phyloP scores from a whole-genome alignment of 2,113 vertebrate species.

The Syrrhaptes paradoxus region DNA sequence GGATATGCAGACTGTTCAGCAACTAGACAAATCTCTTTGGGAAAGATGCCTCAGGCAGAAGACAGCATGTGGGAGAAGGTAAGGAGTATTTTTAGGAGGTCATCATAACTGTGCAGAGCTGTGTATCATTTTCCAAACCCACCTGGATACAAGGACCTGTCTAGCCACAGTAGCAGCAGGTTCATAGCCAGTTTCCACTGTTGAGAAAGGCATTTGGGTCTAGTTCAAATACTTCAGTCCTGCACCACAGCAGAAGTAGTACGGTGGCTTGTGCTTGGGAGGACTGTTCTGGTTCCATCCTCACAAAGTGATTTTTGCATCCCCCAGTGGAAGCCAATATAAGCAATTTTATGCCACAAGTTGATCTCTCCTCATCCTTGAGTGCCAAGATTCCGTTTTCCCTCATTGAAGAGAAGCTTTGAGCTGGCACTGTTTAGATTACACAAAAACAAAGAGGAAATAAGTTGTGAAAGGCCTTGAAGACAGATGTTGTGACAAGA shows the following conservation, averaged over 20 bases:
- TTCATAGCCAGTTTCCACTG: not conserved
- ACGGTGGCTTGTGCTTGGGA: not conserved
- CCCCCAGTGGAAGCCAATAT: not conserved
- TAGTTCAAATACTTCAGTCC: not conserved
- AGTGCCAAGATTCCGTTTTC: not conserved
- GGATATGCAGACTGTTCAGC: not conserved
- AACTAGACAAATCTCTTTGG: constrained; percentile 1
- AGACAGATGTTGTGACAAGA: not conserved
- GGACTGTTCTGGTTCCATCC: not conserved
- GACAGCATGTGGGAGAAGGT: constrained; percentile 8
- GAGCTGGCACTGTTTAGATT: not conserved
- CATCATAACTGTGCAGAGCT: not conserved
- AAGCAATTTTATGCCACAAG: not conserved
- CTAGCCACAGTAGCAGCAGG: not conserved
- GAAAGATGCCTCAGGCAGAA: constrained; percentile 28
- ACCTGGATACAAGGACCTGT: not conserved
- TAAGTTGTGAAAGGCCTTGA: not conserved
- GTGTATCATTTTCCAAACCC: not conserved
- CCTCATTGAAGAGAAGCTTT: not conserved
- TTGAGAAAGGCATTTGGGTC: not conserved
- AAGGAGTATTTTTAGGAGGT: constrained; percentile 12
- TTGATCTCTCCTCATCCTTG: not conserved
- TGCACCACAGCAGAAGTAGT: not conserved
- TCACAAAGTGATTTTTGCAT: not conserved
- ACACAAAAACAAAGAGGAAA: not conserved